Percentiles rank a stretch among this genome's conserved stretches.
Evolutionary conservation across 2,888 invertebrate species (phyloP).

Genomic region (Stratiomys singularior): DNA sequence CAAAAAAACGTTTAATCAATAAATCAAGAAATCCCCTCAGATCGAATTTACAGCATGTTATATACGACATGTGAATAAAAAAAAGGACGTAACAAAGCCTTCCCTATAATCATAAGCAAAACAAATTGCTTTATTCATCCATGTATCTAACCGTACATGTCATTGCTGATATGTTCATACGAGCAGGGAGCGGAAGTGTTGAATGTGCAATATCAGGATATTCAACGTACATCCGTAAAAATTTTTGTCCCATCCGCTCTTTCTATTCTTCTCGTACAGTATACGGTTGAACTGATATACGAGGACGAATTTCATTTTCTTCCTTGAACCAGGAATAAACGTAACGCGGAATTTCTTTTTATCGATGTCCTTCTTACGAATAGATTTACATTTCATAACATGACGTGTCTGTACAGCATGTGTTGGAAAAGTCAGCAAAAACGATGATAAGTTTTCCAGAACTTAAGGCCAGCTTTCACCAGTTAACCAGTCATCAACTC

Average conservation of each 20-base stretch:
- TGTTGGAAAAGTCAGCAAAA: background rate
- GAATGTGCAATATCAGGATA: background rate
- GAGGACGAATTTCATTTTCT: background rate
- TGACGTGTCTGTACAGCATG: background rate
- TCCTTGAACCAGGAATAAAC: background rate
- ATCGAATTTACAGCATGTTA: constrained; percentile 26
- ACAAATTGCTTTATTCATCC: background rate
- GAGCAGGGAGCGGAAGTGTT: background rate
- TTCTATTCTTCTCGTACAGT: background rate
- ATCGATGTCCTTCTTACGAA: constrained; percentile 6
- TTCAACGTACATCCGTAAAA: background rate
- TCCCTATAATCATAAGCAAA: background rate
- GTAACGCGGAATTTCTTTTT: constrained; percentile 13
- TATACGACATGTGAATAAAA: background rate
- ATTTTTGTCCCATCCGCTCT: background rate
- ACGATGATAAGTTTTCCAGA: no score
- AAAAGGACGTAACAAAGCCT: background rate
- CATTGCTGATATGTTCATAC: background rate
- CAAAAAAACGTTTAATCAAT: background rate
- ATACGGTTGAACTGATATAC: background rate
- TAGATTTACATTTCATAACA: background rate
- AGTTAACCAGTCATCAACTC: no score
- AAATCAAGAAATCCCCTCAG: constrained; percentile 15
- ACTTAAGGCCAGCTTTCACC: no score
- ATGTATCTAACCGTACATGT: background rate